Base-by-base conservation (phyloP, 2,113 vertebrate species). In the Gopherus flavomarginatus region DNA sequence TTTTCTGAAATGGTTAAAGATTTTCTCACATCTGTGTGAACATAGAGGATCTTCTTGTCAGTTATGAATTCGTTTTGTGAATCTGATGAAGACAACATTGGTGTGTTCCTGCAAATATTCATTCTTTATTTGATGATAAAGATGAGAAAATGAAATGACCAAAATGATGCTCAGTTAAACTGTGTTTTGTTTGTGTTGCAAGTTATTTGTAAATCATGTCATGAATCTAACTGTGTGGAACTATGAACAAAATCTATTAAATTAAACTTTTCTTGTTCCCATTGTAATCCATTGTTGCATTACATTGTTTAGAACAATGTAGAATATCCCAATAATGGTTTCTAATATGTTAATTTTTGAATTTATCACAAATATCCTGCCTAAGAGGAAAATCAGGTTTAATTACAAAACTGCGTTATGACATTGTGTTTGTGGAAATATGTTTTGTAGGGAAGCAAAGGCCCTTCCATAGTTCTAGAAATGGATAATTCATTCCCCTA, bases 241-340 rank as follows among this genome's bases (percentile, higher is more conserved):
- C 31, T 65, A 35, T 35, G 29, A 65, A 31, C 29, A 62, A 62
- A 62, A 62, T 62, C 12, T 31, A 62, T 59, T 62, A 31, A 35
- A 49, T 4, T 50, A 52, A 79, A n/a, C 26, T 56, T 86, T 57
- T 35, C 7, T 89, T 83, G 65, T 84, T 52, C 10, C 17, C 49
- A 5, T 16, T 89, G 47, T 53, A 83, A 14, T 53, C 62, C 19
- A 86, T 42, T 94, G 29, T 29, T 91, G 38, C 17, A 2, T 42
- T 0, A 0, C n/a, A 22, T 6, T 83, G 49, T 83, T 80, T 21
- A 38, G 49, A 49, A 78, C 27, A 42, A 22, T 24, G 31, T 11
- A 57, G 22, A 57, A 27, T 57, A 57, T 57, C 26, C 56, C 56
- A 57, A 26, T 57, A 57, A 65, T 35, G 62, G 13, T 31, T 65